Conservation (phyloP, 2,888 invertebrate species). For the Temnothorax unifasciatus region DNA sequence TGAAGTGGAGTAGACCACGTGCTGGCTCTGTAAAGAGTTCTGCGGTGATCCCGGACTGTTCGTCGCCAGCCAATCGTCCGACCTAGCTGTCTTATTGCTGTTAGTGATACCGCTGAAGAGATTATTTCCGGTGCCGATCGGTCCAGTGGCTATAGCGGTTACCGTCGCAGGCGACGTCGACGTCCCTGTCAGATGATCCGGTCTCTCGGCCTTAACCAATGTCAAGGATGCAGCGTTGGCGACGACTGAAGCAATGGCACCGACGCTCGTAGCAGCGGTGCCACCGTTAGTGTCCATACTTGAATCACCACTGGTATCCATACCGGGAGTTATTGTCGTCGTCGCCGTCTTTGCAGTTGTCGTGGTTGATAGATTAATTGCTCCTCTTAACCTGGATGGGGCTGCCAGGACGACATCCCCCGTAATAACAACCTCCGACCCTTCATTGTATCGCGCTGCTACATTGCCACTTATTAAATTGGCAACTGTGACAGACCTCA, state of each 20-base stretch:
- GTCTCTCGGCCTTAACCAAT: conserved; percentile 86
- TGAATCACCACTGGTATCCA: conserved; percentile 77
- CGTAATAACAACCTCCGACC: conserved; percentile 88
- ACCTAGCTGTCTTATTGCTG: conserved; percentile 87
- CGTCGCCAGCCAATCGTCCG: conserved; percentile 90
- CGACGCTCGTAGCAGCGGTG: conserved; percentile 51
- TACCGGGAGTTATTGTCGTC: conserved; percentile 72
- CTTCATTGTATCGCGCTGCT: conserved; percentile 85
- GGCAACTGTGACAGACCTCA: conserved; percentile 82
- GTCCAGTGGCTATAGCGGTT: conserved; percentile 82
- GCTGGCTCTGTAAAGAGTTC: conserved; percentile 87
- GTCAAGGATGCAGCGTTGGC: conserved; percentile 73
- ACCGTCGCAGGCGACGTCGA: conserved; percentile 85
- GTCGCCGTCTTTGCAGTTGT: neutral
- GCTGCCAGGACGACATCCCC: conserved; percentile 83
- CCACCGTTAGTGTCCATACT: conserved; percentile 80
- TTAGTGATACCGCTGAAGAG: conserved; percentile 85
- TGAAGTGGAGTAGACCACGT: conserved; percentile 87
- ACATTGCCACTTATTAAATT: conserved; percentile 84
- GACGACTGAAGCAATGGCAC: conserved; percentile 69
- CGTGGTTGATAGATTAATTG: conserved; percentile 76
- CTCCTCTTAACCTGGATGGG: conserved; percentile 86
- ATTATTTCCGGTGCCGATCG: conserved; percentile 79
- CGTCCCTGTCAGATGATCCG: conserved; percentile 85
- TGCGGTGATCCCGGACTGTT: conserved; percentile 87